These are phyloP conservation scores for Yponomeuta sedellus DNA, from an alignment of 2,888 invertebrate species.

Conservation along the genomic window DNA sequence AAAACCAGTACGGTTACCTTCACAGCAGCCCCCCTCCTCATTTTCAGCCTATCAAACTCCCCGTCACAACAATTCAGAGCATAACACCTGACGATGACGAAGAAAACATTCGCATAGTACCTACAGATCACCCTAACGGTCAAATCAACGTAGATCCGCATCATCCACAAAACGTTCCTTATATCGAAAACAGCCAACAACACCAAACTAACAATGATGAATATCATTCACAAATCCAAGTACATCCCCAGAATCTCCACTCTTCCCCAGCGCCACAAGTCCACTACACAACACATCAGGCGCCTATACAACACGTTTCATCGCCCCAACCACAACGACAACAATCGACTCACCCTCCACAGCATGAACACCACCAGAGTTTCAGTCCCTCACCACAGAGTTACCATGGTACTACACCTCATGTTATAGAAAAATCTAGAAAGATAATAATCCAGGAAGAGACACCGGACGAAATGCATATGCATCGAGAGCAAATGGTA, in stretches of 20 bases:
- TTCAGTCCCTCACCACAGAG: conserved; percentile 20
- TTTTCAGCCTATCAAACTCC: conserved; percentile 4
- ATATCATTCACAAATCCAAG: neutral
- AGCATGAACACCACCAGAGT: conserved; percentile 3
- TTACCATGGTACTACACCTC: conserved; percentile 28
- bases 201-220: neutral
- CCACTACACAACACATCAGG: neutral
- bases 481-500: conserved; percentile 42
- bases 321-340: conserved; percentile 18
- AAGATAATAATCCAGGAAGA: conserved; percentile 53
- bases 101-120: conserved; percentile 44
- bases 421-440: conserved; percentile 53
- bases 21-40: conserved; percentile 1
- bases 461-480: conserved; percentile 47
- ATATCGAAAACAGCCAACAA: neutral
- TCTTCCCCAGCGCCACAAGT: neutral
- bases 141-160: conserved; percentile 47
- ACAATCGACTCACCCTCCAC: neutral
- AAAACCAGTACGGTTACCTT: neutral
- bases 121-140: conserved; percentile 36
- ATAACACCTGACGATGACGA: conserved; percentile 44
- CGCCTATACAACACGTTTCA: neutral
- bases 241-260: neutral
- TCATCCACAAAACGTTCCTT: conserved; percentile 21
- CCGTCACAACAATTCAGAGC: conserved; percentile 28